Evolutionary conservation across 2,797 vertebrate species (phyloP).

Genomic region (Spea hammondii): DNA sequence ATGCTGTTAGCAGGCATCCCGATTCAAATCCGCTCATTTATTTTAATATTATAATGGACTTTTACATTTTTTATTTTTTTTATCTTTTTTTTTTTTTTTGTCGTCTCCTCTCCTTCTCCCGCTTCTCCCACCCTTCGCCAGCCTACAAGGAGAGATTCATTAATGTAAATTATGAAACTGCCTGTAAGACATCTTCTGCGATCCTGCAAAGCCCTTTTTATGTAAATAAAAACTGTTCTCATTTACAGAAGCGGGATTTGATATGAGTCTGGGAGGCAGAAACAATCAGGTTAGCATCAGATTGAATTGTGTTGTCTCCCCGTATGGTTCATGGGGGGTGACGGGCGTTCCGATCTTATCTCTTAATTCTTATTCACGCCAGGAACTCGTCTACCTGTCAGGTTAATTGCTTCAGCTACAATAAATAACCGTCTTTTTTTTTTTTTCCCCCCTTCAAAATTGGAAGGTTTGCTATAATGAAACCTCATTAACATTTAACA

Average conservation of each 20-base stretch:
- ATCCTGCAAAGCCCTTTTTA: slow-evolving; percentile 39
- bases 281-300: slow-evolving; percentile 29
- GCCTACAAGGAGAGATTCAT: slow-evolving; percentile 36
- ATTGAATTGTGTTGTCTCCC: slow-evolving; percentile 23
- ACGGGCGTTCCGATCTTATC: slow-evolving; percentile 57
- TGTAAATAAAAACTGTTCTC: slow-evolving; percentile 48
- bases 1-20: background rate
- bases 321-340: slow-evolving; percentile 34
- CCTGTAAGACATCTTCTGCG: slow-evolving; percentile 35
- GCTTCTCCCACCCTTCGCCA: slow-evolving; percentile 10
- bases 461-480: slow-evolving; percentile 76
- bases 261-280: slow-evolving; percentile 30
- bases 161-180: slow-evolving; percentile 49
- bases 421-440: slow-evolving; percentile 70
- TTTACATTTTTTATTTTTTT: background rate
- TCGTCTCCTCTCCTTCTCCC: background rate
- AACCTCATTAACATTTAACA: slow-evolving; percentile 66
- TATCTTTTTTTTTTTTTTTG: too few species aligned
- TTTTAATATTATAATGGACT: slow-evolving; percentile 26
- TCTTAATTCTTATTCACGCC: slow-evolving; percentile 62
- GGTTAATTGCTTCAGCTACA: slow-evolving; percentile 70
- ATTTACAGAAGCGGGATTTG: slow-evolving; percentile 43
- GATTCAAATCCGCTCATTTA: slow-evolving; percentile 19
- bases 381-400: slow-evolving; percentile 64
- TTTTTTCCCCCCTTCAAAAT: slow-evolving; percentile 56